Conservation (phyloP, 1,140 invertebrate species). For the Danaus melanippus region DNA sequence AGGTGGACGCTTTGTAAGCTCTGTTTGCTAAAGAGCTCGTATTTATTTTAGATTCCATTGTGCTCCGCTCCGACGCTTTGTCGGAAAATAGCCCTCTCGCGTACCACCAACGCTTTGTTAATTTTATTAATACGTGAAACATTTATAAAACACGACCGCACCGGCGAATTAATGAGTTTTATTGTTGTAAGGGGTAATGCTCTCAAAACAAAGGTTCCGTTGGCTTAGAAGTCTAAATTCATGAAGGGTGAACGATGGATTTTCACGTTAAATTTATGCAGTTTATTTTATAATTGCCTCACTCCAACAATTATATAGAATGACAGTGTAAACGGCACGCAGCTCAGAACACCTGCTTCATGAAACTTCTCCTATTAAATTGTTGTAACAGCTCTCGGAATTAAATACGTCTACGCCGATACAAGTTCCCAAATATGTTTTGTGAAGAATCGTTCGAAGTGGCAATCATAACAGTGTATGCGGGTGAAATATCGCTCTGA, state of each 20-base stretch:
- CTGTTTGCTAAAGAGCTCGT: constrained; percentile 67
- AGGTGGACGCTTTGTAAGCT: constrained; percentile 63
- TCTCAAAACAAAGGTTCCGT: constrained; percentile 48
- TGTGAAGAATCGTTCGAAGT: too few species aligned
- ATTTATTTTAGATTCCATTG: constrained; percentile 71
- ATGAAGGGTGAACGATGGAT: constrained; percentile 36
- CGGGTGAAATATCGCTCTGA: constrained; percentile 26
- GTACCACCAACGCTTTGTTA: constrained; percentile 56
- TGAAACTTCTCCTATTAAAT: constrained; percentile 24
- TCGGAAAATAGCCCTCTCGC: constrained; percentile 56
- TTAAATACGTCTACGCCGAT: constrained; percentile 15
- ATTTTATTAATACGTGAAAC: constrained; percentile 72
- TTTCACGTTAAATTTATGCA: constrained; percentile 49
- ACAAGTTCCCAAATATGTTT: too few species aligned
- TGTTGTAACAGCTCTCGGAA: constrained; percentile 19
- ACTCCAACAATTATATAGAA: constrained; percentile 25
- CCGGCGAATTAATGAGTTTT: constrained; percentile 65
- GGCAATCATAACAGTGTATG: too few species aligned
- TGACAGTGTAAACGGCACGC: constrained; percentile 19
- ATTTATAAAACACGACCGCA: constrained; percentile 68
- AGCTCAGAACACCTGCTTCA: constrained; percentile 42
- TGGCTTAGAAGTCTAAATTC: constrained; percentile 50
- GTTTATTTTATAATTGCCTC: constrained; percentile 51
- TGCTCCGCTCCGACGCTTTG: constrained; percentile 60
- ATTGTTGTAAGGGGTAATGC: constrained; percentile 63